These are phyloP conservation scores for Agrotis exclamationis DNA, from an alignment of 2,888 invertebrate genomes.

Conservation along the genomic window DNA sequence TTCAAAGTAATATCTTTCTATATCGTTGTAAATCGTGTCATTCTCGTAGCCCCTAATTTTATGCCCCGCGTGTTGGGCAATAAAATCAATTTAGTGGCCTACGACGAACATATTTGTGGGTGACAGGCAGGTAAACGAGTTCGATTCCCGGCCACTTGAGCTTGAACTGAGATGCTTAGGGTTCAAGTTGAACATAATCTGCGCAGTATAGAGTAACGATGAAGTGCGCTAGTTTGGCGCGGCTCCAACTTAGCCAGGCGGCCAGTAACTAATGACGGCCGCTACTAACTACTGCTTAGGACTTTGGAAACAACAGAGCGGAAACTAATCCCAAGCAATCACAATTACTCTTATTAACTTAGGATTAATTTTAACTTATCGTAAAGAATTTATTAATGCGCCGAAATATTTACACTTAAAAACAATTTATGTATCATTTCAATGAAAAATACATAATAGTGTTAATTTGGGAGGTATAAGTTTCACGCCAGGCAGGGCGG, in stretches of 20 bases:
- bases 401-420: not conserved
- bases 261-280: conserved; percentile 1
- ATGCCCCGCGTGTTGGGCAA: conserved; percentile 39
- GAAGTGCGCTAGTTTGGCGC: conserved; percentile 43
- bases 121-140: conserved; percentile 50
- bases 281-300: not conserved
- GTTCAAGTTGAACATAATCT: conserved; percentile 26
- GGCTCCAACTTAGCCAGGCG: conserved; percentile 32
- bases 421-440: not conserved
- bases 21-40: conserved; percentile 9
- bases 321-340: not conserved
- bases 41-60: conserved; percentile 23
- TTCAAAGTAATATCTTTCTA: conserved; percentile 18
- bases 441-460: not conserved
- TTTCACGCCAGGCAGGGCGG: too few relatives aligned
- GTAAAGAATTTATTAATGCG: not conserved
- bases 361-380: not conserved
- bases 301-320: not conserved
- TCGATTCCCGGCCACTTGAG: conserved; percentile 44
- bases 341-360: not conserved
- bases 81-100: conserved; percentile 46
- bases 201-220: conserved; percentile 19
- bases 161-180: conserved; percentile 31
- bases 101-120: conserved; percentile 37
- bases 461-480: not conserved